These are phyloP conservation scores for Syngnathus rostellatus DNA, from an alignment of 2,797 vertebrate genomes.

Conservation along the genomic window DNA sequence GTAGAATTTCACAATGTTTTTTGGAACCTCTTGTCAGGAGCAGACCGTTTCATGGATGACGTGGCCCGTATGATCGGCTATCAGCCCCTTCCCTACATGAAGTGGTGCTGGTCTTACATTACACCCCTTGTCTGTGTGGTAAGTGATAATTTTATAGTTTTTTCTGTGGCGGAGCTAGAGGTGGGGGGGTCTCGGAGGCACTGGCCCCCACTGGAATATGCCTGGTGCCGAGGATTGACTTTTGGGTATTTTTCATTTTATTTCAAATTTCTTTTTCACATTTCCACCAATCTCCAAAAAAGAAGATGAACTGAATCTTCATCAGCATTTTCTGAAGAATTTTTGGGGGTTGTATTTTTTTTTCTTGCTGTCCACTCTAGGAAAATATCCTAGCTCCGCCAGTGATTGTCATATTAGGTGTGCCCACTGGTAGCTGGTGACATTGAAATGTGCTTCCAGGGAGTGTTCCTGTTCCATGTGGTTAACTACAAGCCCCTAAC, in stretches of 20 bases:
- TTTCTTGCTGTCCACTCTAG: too few species aligned
- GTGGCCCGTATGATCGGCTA: conserved; percentile 80
- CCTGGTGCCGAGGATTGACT: too few species aligned
- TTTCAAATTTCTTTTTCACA: too few species aligned
- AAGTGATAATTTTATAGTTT: conserved; percentile 24
- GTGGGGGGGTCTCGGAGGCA: too few species aligned
- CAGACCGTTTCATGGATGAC: conserved; percentile 78
- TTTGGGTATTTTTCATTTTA: too few species aligned
- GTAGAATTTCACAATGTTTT: background rate
- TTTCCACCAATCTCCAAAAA: too few species aligned
- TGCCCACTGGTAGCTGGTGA: background rate
- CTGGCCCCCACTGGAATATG: too few species aligned
- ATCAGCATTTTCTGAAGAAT: too few species aligned
- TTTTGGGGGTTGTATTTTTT: too few species aligned
- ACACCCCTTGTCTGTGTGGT: conserved; percentile 77
- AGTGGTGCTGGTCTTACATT: conserved; percentile 80
- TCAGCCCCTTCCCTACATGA: conserved; percentile 77
- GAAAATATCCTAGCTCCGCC: too few species aligned
- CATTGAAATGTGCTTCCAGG: conserved; percentile 44
- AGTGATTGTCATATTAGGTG: background rate
- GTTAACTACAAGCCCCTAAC: conserved; percentile 85
- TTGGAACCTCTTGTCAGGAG: conserved; percentile 47
- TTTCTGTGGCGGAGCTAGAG: too few species aligned
- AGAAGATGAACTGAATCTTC: too few species aligned
- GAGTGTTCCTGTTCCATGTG: conserved; percentile 83